Evolutionary conservation across 2,888 invertebrate species (phyloP).

Genomic region (Aphodius granarius): DNA sequence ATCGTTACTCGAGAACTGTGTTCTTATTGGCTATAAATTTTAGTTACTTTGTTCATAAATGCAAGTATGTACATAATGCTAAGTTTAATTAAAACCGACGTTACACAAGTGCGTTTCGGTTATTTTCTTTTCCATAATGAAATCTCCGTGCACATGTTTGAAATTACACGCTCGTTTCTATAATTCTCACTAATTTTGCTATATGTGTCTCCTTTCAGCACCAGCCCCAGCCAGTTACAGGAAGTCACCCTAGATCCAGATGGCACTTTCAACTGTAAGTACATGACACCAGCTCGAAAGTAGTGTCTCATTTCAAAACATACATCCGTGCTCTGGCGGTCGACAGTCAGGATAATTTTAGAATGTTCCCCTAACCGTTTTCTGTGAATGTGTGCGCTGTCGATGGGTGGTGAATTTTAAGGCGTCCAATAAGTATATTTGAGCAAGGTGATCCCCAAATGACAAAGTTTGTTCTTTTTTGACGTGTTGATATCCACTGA

Average conservation of each 20-base stretch:
- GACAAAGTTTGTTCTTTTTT: not conserved
- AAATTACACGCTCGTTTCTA: not conserved
- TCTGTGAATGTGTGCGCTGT: not conserved
- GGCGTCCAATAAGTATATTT: not conserved
- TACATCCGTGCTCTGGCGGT: not conserved
- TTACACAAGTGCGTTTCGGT: not conserved
- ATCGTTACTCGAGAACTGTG: no score
- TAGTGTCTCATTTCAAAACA: not conserved
- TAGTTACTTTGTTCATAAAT: not conserved
- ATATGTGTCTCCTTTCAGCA: constrained; percentile 59
- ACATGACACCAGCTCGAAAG: constrained; percentile 7
- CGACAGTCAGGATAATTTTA: not conserved
- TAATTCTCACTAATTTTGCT: not conserved
- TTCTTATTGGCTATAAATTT: no score
- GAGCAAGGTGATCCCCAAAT: not conserved
- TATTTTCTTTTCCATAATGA: not conserved
- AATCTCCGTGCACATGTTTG: not conserved
- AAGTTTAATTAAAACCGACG: not conserved
- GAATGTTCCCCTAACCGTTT: not conserved
- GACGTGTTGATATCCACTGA: no score
- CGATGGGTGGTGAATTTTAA: not conserved
- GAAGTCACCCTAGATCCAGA: constrained; percentile 67
- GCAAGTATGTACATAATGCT: not conserved
- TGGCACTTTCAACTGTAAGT: constrained; percentile 53
- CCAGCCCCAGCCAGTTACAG: constrained; percentile 69